Evolutionary conservation across 2,113 vertebrate genomes (phyloP), one percentile per base, ranked within the genome.

Genomic region (Tonatia bakeri): DNA sequence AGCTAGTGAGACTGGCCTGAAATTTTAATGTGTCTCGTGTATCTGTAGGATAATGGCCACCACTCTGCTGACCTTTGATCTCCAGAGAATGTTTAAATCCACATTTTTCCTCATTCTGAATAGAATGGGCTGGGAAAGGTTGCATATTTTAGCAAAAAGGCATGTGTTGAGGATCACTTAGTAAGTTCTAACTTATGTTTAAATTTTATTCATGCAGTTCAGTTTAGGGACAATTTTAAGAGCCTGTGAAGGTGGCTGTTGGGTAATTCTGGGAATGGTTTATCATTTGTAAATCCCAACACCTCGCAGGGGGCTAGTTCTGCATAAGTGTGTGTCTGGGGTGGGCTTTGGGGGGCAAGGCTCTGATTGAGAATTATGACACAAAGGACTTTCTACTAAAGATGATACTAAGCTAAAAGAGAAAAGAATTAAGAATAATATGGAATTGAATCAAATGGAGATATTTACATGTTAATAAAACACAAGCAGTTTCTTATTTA

Each of bases 311-410:
- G 28, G 40, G 33, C 22, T 43, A 16, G 6, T 47, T 70, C 22
- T 22, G 38, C 12, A 45, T 6, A 1, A 1, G 3, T 0, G 4
- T 1, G 1, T 79, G 14, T 45, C 54, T 16, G 2, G 5, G 9
- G 19, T 31, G 12, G n/a, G 15, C 6, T 50, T 45, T n/a, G 67
- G 7, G 4, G 20, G 36, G 31, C 1, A 1, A 24, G 15, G 31
- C 65, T 79, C 2, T 84, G 9, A 14, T 12, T 19, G 50, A 73
- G 77, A 87, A 47, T 54, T 36, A 4, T 1, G 26, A 50, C 3
- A 17, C 10, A 15, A 24, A 87, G 26, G 56, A 50, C 38, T 40
- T 67, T 59, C 3, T n/a, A 17, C 56, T 64, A 26, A 50, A 84
- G 50, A 26, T 31, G n/a, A 43, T n/a, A 8, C 36, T 82, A 26